Evolutionary conservation across 1,140 invertebrate species (phyloP).

Genomic region (Drosophila rhopaloa): DNA sequence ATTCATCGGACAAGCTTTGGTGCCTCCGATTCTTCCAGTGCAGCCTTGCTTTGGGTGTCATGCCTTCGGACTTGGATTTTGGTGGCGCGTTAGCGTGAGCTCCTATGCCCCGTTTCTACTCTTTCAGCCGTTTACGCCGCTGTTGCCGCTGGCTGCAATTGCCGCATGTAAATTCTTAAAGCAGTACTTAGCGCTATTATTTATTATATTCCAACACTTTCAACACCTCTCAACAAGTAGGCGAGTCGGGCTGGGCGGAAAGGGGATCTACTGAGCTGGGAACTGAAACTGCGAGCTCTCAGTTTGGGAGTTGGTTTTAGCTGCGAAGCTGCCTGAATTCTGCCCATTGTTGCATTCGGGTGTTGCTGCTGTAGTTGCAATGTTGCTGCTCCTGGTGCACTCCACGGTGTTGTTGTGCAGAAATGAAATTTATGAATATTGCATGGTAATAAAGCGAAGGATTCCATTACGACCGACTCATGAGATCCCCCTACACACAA

Average conservation of each 20-base stretch:
- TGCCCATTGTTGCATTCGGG: conserved; percentile 66
- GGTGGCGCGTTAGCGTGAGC: conserved; percentile 24
- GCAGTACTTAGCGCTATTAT: conserved; percentile 84
- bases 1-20: no score
- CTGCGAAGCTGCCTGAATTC: conserved; percentile 45
- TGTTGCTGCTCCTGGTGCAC: conserved; percentile 49
- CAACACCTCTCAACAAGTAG: conserved; percentile 84
- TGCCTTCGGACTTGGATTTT: conserved; percentile 54
- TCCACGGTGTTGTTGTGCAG: conserved; percentile 66
- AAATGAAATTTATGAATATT: conserved; percentile 83
- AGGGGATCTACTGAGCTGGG: conserved; percentile 2
- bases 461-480: conserved; percentile 73
- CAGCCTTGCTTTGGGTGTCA: conserved; percentile 9
- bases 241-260: conserved; percentile 47
- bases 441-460: conserved; percentile 78
- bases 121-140: conserved; percentile 13
- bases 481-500: conserved; percentile 34
- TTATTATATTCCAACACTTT: conserved; percentile 84
- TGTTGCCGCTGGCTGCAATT: conserved; percentile 65
- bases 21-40: conserved; percentile 20
- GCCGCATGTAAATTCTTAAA: conserved; percentile 84
- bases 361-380: conserved; percentile 33
- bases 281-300: conserved; percentile 23
- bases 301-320: conserved; percentile 31
- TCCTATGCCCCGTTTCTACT: conserved; percentile 2